Base-by-base conservation (phyloP, 1,140 invertebrate genomes). In the Lasioglossum albipes region DNA sequence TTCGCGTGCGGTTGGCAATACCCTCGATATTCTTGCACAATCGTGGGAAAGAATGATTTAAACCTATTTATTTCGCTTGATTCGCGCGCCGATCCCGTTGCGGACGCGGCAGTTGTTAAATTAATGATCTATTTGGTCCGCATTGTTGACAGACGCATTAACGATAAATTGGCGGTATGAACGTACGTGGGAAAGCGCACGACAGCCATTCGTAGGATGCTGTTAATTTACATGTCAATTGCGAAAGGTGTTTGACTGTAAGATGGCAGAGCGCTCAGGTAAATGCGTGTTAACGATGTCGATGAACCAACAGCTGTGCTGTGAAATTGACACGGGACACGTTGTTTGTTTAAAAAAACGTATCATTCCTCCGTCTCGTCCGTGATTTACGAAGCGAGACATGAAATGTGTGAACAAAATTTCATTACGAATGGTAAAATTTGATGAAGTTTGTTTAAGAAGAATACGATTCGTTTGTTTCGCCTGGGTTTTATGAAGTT, bases 11-110 rank as follows among this genome's bases (percentile, higher is more conserved):
- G 54, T 70, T 70, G 27, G n/a, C 52, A 70, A 57, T 52, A 52
- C 18, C 10, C 27, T 54, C 16, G 52, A 57, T 59, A 13, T 31
- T 9, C 20, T 71, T n/a, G 20, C 57, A 59, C 20, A 52, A 71
- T 71, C 52, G 69, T 71, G 69, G 69, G 54, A 70, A 70, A 27
- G 52, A 71, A n/a, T 59, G 54, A 57, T 71, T 71, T 71, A n/a
- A 13, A 2, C 12, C 20, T 31, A 20, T 42, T 59, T 41, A 59
- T 71, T 71, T 71, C 57, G 57, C 54, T 22, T 41, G 7, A 59
- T 59, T 41, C 54, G 7, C 36, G 7, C 36, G 52, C 31, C 18
- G 16, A 52, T 73, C 41, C 22, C 52, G 1, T 42, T 12, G 20
- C 64, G 42, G 57, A 64, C 61, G 27, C 27, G 59, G 16, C 10